Base-by-base conservation (phyloP, 2,888 invertebrate species). In the Mythimna lalbum region DNA sequence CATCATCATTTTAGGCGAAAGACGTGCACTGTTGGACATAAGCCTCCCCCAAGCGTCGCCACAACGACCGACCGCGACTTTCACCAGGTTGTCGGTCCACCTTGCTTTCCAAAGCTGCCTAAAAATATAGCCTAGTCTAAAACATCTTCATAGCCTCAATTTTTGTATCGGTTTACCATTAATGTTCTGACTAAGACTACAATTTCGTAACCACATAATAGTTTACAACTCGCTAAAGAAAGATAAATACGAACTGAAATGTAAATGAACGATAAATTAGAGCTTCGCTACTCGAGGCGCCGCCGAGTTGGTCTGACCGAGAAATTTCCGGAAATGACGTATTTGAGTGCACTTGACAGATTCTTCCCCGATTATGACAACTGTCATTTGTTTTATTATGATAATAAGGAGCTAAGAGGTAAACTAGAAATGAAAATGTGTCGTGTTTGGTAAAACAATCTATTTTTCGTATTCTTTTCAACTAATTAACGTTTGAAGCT, bases 211-310 rank as follows among this genome's bases (percentile, higher is more conserved):
- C 56, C 39, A 55, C 14, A 63, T 63, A 66, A 69, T 61, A 61
- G 63, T 75, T 81, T 78, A 81, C 82, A 76, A 78, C 63, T 57
- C 61, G 69, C 71, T 76, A 81, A 81, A 78, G 59, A 72, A 69
- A 78, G 43, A 63, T 76, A 75, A 78, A 68, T 69, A 69, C 57
- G 23, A 67, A 17, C 57, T 65, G 62, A 63, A 60, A 71, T 36
- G 67, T 72, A 78, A 81, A 78, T 75, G 52, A 78, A 78, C 64
- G 71, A 69, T 81, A 78, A 33, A 81, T 81, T 67, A 76, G 56
- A 71, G 66, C 33, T 69, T 68, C 55, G 63, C 50, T 19, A 52
- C 43, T 56, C 55, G 3, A 56, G 76, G 71, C 78, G 71, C 81
- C 69, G 59, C 49, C 39, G 62, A 64, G 69, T 78, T 71, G 59